A percentile compares a stretch with the other conserved stretches of the same genome.
Evolutionary conservation across 2,888 invertebrate species (phyloP).

Genomic region (Bembecia ichneumoniformis): DNA sequence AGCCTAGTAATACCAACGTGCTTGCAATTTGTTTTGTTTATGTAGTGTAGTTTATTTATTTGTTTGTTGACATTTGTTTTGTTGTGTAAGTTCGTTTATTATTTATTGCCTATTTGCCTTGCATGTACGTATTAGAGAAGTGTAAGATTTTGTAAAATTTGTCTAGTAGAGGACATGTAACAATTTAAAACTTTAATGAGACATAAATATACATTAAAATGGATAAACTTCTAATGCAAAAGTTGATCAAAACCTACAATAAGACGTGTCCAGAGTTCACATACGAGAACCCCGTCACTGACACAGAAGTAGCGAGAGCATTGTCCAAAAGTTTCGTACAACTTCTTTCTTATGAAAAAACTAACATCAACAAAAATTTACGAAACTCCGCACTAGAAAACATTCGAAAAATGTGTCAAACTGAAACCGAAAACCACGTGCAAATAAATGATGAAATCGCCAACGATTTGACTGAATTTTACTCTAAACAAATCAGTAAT

Average conservation of each 20-base stretch:
- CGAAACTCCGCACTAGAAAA: slow-evolving; percentile 39
- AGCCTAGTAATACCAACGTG: no score
- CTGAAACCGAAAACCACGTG: slow-evolving; percentile 36
- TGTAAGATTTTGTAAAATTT: no score
- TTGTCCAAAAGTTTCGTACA: slow-evolving; percentile 51
- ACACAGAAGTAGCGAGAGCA: slow-evolving; percentile 39
- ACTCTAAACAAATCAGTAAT: slow-evolving; percentile 22
- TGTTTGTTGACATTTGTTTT: no score
- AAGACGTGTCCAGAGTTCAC: slow-evolving; percentile 34
- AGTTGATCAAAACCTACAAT: slow-evolving; percentile 38
- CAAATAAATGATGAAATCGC: slow-evolving; percentile 35
- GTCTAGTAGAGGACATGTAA: neutral
- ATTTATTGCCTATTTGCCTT: no score
- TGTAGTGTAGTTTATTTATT: no score
- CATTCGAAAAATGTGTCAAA: slow-evolving; percentile 43
- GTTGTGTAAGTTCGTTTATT: no score
- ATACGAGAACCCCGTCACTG: slow-evolving; percentile 47
- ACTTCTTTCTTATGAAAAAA: slow-evolving; percentile 35
- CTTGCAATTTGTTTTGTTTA: no score
- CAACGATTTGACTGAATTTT: slow-evolving; percentile 29
- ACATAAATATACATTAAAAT: slow-evolving; percentile 18
- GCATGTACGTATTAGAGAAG: no score
- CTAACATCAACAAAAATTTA: slow-evolving; percentile 36
- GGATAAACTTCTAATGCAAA: slow-evolving; percentile 47
- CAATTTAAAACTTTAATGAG: neutral